Base-by-base conservation (phyloP, 2,797 vertebrate species). In the Gobio occitaniae region DNA sequence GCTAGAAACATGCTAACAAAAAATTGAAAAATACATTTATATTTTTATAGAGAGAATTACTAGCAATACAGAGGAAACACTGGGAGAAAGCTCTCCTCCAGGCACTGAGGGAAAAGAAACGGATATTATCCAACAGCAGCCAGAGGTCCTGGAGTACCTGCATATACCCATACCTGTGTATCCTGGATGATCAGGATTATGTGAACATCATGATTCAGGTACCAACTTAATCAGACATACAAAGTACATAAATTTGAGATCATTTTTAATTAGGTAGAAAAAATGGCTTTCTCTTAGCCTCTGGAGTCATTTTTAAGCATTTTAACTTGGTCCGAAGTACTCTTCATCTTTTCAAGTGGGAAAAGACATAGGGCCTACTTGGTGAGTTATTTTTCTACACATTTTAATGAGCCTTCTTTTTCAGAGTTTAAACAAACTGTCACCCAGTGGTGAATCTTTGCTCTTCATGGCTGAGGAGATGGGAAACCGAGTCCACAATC, bases 201-300 rank as follows among this genome's bases (percentile, higher is more conserved):
- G 95, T 96, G 54, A 92, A 93, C 87, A 95, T 98, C 89, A 96
- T 99, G 96, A 66, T 99, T 83, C 95, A 97, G 96, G 97, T 99
- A 85, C 19, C 19, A 4, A 77, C 15, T 17, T 4, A 50, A 25
- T 32, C 25, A 32, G 32, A 29, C 54, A 54, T 17, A 52, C 13
- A 25, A 52, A 68, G 8, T 36, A 10, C 32, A 17, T 21, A 12
- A 3, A 54, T 21, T 80, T 66, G 10, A 50, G 47, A 1, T 50
- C 0, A 52, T 25, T 68, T 68, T 52, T 6, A 47, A 41, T 13
- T 50, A 56, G 19, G 15, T 41, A 3, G 19, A 79, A 8, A 54
- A 54, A 36, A 15, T 4, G 29, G 0, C 3, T 21, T 21, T 21
- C 2, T 69, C 36, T 69, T 68, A 8, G 7, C 16, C 32, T 10